phyloP scores from a whole-genome alignment of 1,140 invertebrate genomes.

The Zaprionus vittiger region DNA sequence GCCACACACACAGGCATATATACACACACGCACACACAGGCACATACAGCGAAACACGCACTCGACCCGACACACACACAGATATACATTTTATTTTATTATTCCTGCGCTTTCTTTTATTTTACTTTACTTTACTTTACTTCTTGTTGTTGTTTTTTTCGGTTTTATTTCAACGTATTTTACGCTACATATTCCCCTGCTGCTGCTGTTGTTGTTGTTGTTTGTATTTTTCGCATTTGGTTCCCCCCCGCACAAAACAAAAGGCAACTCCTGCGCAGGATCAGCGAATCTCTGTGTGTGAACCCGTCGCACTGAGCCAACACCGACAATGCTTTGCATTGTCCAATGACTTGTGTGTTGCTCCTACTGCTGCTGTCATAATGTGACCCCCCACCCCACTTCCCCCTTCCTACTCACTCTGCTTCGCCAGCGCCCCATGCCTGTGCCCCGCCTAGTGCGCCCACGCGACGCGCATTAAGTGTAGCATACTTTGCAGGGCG shows the following conservation, averaged over 20 bases:
- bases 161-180: conserved; percentile 3
- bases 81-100: conserved; percentile 83
- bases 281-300: conserved; percentile 73
- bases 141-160: conserved; percentile 36
- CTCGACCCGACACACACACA: conserved; percentile 40
- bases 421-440: conserved; percentile 17
- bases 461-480: conserved; percentile 50
- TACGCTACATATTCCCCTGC: conserved; percentile 46
- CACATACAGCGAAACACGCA: conserved; percentile 26
- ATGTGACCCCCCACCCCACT: conserved; percentile 33
- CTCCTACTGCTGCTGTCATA: conserved; percentile 61
- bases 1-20: conserved; percentile 48
- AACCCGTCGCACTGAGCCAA: conserved; percentile 31
- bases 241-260: conserved; percentile 54
- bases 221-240: conserved; percentile 73
- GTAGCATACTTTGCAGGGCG: conserved; percentile 72
- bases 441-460: conserved; percentile 11
- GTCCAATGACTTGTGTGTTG: conserved; percentile 75
- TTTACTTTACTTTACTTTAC: conserved; percentile 43
- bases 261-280: conserved; percentile 79
- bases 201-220: conserved; percentile 47
- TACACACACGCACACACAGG: conserved; percentile 24
- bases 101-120: conserved; percentile 74
- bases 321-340: conserved; percentile 15
- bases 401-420: neutral